Evolutionary conservation across 1,140 invertebrate genomes (phyloP).

Genomic region (Brevipalpus yothersi): DNA sequence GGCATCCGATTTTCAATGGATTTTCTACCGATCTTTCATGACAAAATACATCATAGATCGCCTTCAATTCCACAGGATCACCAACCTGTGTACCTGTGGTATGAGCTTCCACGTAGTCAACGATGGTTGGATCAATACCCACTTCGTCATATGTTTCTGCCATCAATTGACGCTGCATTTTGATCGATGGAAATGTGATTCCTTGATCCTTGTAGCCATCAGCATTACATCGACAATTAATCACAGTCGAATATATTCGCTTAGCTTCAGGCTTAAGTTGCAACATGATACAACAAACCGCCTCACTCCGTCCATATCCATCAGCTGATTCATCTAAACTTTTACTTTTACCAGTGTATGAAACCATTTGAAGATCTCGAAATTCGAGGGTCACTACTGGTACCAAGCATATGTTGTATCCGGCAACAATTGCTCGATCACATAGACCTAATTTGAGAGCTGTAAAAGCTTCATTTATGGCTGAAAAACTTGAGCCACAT

Average conservation of each 20-base stretch:
- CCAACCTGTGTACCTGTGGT: constrained; percentile 67
- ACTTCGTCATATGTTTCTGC: constrained; percentile 53
- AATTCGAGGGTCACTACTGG: constrained; percentile 19
- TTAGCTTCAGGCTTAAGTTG: constrained; percentile 20
- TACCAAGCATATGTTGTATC: constrained; percentile 23
- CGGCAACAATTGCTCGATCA: constrained; percentile 24
- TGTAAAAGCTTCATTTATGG: neutral
- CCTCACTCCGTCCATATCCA: constrained; percentile 25
- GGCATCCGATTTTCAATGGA: constrained; percentile 56
- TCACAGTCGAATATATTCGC: constrained; percentile 24
- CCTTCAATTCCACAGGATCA: constrained; percentile 60
- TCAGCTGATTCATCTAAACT: neutral
- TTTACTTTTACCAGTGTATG: neutral
- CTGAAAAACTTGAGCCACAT: constrained; percentile 34
- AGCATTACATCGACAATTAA: constrained; percentile 58
- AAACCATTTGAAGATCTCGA: neutral
- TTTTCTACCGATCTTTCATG: constrained; percentile 36
- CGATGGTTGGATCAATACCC: constrained; percentile 39
- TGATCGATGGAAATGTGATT: constrained; percentile 27
- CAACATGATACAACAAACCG: constrained; percentile 33
- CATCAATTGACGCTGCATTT: constrained; percentile 16
- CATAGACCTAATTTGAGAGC: constrained; percentile 1
- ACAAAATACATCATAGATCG: neutral
- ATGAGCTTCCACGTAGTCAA: constrained; percentile 78
- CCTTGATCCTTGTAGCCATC: constrained; percentile 68